Conservation (phyloP, 1,140 invertebrate genomes). For the Drosophila tropicalis region DNA sequence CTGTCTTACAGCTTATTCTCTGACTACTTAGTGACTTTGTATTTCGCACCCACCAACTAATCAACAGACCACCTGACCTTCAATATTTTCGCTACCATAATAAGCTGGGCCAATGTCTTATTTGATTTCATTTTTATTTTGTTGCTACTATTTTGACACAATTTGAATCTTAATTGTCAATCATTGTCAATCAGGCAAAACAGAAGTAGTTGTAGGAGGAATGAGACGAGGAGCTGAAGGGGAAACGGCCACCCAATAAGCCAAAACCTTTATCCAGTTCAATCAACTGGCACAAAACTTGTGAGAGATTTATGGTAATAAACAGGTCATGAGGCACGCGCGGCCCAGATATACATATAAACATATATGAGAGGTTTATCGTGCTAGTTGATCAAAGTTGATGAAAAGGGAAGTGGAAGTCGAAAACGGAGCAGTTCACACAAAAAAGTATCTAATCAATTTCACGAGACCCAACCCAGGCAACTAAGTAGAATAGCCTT, state of each 20-base stretch:
- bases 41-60: constrained; percentile 34
- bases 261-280: constrained; percentile 15
- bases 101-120: constrained; percentile 52
- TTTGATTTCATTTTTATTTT: constrained; percentile 37
- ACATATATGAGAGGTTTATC: not conserved
- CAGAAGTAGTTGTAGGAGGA: no score
- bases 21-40: not conserved
- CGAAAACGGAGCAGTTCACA: not conserved
- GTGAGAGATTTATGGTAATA: constrained; percentile 3
- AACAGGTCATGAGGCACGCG: not conserved
- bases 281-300: constrained; percentile 12
- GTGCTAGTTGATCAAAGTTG: constrained; percentile 4
- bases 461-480: constrained; percentile 6
- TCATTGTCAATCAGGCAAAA: constrained; percentile 47
- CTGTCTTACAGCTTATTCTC: not conserved
- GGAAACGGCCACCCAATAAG: constrained; percentile 39
- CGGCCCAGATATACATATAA: not conserved
- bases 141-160: constrained; percentile 45
- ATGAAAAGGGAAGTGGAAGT: constrained; percentile 13
- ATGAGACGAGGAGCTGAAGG: not conserved
- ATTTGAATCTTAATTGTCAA: constrained; percentile 53
- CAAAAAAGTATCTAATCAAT: constrained; percentile 14
- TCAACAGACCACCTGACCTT: constrained; percentile 30
- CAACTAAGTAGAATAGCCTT: constrained; percentile 24
- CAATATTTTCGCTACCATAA: constrained; percentile 37